phyloP scores from a whole-genome alignment of 2,113 vertebrate species.

The Corythoichthys intestinalis region DNA sequence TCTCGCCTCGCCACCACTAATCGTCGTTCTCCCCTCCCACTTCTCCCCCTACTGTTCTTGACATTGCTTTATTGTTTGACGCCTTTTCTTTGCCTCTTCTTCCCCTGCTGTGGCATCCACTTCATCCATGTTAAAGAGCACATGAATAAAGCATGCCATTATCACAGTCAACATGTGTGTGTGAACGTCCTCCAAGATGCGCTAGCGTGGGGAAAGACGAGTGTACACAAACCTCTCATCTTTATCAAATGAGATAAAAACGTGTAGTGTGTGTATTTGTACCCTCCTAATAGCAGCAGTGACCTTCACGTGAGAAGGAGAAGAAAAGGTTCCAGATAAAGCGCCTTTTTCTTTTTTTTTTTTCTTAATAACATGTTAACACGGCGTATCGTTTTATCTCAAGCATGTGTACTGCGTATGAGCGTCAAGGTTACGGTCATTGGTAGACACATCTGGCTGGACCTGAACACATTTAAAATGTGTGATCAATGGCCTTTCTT shows the following conservation, averaged over 20 bases:
- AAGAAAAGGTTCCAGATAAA: slow-evolving; percentile 13
- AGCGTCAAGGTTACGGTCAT: slow-evolving; percentile 9
- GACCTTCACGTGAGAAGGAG: slow-evolving; percentile 42
- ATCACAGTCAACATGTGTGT: neutral
- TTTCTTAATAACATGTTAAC: slow-evolving; percentile 39
- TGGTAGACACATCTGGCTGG: neutral
- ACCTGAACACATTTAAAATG: neutral
- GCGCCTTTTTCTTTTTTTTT: slow-evolving; percentile 23
- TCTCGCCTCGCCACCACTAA: slow-evolving; percentile 12
- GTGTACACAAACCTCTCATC: slow-evolving; percentile 13
- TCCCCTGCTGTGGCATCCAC: neutral
- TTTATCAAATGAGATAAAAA: slow-evolving; percentile 43
- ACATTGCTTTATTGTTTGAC: slow-evolving; percentile 12
- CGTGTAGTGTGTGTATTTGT: neutral
- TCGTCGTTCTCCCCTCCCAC: slow-evolving; percentile 21
- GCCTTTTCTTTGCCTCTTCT: neutral
- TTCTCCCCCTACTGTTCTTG: slow-evolving; percentile 7
- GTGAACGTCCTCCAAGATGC: slow-evolving; percentile 3
- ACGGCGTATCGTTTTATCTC: slow-evolving; percentile 29
- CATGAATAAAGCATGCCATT: slow-evolving; percentile 47
- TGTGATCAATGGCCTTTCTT: neutral
- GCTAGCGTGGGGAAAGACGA: neutral
- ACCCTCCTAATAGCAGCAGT: slow-evolving; percentile 33
- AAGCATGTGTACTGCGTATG: slow-evolving; percentile 5
- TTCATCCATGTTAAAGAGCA: slow-evolving; percentile 35